Evolutionary conservation across 2,888 invertebrate genomes (phyloP).

Genomic region (Agonopterix heracliana): DNA sequence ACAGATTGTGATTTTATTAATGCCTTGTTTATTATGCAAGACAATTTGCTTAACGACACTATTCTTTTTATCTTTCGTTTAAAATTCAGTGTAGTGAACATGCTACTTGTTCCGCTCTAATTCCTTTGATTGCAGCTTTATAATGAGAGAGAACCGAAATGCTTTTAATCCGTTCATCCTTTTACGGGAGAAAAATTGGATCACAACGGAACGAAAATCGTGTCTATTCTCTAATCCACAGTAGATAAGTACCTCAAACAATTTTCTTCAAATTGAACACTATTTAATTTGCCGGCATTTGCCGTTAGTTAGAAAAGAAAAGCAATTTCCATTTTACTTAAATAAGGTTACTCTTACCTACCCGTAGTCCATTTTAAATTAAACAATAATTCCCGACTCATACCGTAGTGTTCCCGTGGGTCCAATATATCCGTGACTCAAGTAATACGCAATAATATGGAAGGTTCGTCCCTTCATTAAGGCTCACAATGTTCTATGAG

Average conservation of each 20-base stretch:
- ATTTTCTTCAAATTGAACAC: too few relatives aligned
- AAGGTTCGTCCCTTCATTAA: slow-evolving; percentile 43
- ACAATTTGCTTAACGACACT: too few relatives aligned
- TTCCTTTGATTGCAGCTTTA: slow-evolving; percentile 17
- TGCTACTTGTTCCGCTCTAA: slow-evolving; percentile 7
- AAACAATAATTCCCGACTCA: slow-evolving; percentile 39
- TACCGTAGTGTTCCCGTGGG: slow-evolving; percentile 30
- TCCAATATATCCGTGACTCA: slow-evolving; percentile 25
- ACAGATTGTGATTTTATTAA: too few relatives aligned
- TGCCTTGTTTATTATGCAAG: too few relatives aligned
- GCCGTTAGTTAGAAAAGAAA: too few relatives aligned
- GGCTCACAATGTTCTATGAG: not conserved
- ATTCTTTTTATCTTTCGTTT: too few relatives aligned
- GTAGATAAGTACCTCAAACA: too few relatives aligned
- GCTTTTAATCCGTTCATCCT: slow-evolving; percentile 21
- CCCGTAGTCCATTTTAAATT: slow-evolving; percentile 21
- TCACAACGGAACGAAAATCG: slow-evolving; percentile 5
- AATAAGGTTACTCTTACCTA: too few relatives aligned
- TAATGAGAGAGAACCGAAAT: slow-evolving; percentile 15
- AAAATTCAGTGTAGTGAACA: too few relatives aligned
- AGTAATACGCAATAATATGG: slow-evolving; percentile 37
- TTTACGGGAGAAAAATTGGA: slow-evolving; percentile 13
- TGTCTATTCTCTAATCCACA: slow-evolving; percentile 5
- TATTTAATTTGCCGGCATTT: too few relatives aligned
- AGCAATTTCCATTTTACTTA: too few relatives aligned